Conservation (phyloP, 2,797 vertebrate genomes). For the Sarcoramphus papa region DNA sequence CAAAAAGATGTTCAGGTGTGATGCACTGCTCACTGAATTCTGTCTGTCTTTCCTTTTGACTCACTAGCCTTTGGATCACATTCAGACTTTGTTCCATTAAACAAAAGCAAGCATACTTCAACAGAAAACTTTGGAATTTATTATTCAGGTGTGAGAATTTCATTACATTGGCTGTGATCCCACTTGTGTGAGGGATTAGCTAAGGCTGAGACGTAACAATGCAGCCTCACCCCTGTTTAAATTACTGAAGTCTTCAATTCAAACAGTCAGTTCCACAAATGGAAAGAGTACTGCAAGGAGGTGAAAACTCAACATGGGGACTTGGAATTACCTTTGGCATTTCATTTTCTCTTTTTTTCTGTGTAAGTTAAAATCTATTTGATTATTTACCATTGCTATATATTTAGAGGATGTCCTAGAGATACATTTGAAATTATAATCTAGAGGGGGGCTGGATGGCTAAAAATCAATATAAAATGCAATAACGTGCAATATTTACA, state of each 20-base stretch:
- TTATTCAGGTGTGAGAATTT: not conserved
- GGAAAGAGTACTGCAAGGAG: not conserved
- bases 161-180: not conserved
- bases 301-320: not conserved
- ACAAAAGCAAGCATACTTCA: not conserved
- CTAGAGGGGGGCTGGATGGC: not conserved
- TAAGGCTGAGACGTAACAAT: not conserved
- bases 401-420: not conserved
- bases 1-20: not conserved
- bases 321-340: not conserved
- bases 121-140: not conserved
- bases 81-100: not conserved
- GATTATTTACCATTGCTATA: not conserved
- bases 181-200: not conserved
- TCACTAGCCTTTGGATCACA: not conserved
- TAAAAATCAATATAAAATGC: not conserved
- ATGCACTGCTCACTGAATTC: not conserved
- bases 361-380: conserved; percentile 32
- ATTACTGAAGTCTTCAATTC: not conserved
- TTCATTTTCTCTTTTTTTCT: not conserved
- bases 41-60: not conserved
- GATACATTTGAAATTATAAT: not conserved
- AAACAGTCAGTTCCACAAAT: conserved; percentile 17
- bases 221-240: conserved; percentile 52
- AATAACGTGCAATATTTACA: not conserved